Conservation (phyloP, 2,113 vertebrate genomes). For the Coracopsis vasa region DNA sequence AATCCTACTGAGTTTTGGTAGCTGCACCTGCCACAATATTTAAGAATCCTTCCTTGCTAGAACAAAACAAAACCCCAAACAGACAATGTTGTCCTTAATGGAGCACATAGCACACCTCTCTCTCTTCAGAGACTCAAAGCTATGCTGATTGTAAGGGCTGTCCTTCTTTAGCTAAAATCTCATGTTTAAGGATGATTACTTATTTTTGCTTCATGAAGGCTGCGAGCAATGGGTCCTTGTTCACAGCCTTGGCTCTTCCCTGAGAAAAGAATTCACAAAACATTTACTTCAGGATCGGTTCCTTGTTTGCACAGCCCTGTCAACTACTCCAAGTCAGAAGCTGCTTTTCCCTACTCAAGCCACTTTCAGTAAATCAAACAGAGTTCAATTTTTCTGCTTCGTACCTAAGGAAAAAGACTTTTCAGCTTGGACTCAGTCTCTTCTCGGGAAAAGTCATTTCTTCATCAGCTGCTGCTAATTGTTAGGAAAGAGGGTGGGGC, state of each 20-base stretch:
- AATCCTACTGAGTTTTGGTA: background rate
- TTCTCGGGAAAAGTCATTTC: conserved; percentile 42
- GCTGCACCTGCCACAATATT: background rate
- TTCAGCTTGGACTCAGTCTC: background rate
- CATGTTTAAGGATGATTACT: background rate
- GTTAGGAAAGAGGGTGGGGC: conserved; percentile 49
- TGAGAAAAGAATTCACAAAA: background rate
- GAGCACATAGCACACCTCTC: background rate
- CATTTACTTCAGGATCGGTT: background rate
- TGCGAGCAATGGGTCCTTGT: background rate
- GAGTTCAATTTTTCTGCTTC: background rate
- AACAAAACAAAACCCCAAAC: background rate
- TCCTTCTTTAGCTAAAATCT: background rate
- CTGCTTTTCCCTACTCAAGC: background rate
- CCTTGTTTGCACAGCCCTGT: background rate
- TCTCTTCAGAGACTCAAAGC: background rate
- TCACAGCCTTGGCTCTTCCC: background rate
- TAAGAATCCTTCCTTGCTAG: background rate
- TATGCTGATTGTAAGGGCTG: background rate
- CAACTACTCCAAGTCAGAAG: background rate
- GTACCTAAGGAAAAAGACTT: background rate
- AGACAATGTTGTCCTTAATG: background rate
- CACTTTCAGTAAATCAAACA: background rate
- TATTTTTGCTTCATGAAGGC: background rate
- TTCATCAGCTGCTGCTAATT: background rate